phyloP scores from a whole-genome alignment of 2,113 vertebrate species.

The Emydura subglobosa region DNA sequence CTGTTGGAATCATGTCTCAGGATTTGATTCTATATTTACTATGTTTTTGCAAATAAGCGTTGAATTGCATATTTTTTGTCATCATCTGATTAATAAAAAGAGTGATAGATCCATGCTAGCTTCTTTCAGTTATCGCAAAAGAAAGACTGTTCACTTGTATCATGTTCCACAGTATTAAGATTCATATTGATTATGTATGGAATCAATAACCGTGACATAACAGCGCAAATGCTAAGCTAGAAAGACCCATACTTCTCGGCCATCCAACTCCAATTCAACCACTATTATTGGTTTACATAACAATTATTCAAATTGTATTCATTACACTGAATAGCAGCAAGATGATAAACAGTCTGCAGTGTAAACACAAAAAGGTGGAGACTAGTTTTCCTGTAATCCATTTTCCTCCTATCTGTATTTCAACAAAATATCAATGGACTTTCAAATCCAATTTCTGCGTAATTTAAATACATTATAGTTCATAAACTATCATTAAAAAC shows the following conservation, averaged over 20 bases:
- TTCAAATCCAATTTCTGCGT: constrained; percentile 15
- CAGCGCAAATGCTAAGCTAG: background rate
- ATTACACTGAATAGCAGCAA: background rate
- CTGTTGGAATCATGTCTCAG: background rate
- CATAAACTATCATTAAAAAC: constrained; percentile 15
- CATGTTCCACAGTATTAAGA: accelerated
- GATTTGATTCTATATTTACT: background rate
- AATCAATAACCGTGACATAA: background rate
- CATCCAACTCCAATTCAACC: background rate
- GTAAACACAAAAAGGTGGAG: background rate
- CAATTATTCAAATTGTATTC: constrained; percentile 53
- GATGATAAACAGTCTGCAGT: background rate
- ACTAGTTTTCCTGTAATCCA: background rate
- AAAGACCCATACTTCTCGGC: background rate
- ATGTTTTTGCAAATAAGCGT: background rate
- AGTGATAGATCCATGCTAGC: background rate
- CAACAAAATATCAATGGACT: background rate
- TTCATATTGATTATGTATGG: background rate
- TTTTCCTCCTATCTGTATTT: background rate
- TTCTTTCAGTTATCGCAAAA: background rate
- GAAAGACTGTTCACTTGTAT: background rate
- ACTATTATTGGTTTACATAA: constrained; percentile 47
- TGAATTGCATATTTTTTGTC: background rate
- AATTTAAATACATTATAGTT: background rate
- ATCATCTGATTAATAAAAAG: background rate